Evolutionary conservation across 2,888 invertebrate species (phyloP).

Genomic region (Lutraria lutraria): DNA sequence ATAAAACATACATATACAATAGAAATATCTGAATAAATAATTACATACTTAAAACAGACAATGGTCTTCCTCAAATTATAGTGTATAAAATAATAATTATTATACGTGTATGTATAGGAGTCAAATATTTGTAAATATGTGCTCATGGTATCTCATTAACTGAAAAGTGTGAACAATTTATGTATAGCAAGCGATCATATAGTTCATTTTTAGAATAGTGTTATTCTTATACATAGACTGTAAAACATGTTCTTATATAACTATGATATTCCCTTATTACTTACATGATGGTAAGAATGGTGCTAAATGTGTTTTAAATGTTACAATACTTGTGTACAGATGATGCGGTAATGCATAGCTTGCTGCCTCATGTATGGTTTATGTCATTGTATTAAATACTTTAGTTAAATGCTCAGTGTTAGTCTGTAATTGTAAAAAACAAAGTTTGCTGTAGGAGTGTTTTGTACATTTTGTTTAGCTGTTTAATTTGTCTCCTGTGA

Average conservation of each 20-base stretch:
- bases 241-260: not conserved
- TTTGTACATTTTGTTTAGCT: too few species aligned
- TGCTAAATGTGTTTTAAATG: slow-evolving; percentile 21
- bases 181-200: not conserved
- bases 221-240: not conserved
- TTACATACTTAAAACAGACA: not conserved
- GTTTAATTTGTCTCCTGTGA: too few species aligned
- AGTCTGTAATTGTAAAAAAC: not conserved
- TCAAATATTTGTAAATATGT: not conserved
- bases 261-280: slow-evolving; percentile 3
- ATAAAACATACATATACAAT: not conserved
- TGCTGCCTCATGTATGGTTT: not conserved
- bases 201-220: not conserved
- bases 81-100: not conserved
- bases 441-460: too few species aligned
- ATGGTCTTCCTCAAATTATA: not conserved
- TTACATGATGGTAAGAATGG: slow-evolving; percentile 18
- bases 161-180: not conserved
- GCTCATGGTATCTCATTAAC: not conserved
- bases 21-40: not conserved
- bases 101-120: not conserved
- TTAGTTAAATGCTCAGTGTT: not conserved
- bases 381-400: not conserved
- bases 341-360: not conserved
- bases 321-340: not conserved